Evolutionary conservation across 2,113 vertebrate genomes (phyloP).

Genomic region (Gadus chalcogrammus): DNA sequence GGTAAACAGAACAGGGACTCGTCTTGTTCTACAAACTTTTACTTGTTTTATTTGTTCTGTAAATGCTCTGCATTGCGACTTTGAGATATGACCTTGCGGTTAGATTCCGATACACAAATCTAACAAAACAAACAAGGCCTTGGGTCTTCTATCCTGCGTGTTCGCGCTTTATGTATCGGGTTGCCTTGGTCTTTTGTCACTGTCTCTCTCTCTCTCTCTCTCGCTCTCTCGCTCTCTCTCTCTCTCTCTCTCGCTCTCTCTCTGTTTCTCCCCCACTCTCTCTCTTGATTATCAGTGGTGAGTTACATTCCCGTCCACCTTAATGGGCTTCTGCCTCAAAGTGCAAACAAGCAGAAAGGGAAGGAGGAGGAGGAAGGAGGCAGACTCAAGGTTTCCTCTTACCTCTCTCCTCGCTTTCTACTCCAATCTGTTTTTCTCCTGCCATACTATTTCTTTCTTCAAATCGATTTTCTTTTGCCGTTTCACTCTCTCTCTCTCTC

Average conservation of each 20-base stretch:
- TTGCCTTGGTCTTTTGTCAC: background rate
- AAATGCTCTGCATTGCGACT: conserved; percentile 36
- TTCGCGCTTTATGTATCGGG: background rate
- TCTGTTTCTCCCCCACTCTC: conserved; percentile 24
- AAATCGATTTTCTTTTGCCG: conserved; percentile 4
- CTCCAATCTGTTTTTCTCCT: background rate
- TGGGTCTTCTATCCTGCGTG: conserved; percentile 36
- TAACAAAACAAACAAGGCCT: conserved; percentile 44
- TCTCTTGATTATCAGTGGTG: conserved; percentile 78
- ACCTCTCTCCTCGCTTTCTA: conserved; percentile 28
- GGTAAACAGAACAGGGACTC: conserved; percentile 9
- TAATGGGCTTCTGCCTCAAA: conserved; percentile 75
- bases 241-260: background rate
- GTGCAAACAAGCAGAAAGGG: conserved; percentile 75
- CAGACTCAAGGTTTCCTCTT: conserved; percentile 52
- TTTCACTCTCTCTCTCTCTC: background rate
- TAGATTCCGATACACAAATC: conserved; percentile 38
- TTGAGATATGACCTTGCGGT: conserved; percentile 39
- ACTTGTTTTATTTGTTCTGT: conserved; percentile 38
- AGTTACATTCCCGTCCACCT: conserved; percentile 76
- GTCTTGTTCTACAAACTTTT: background rate
- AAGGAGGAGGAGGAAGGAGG: conserved; percentile 50
- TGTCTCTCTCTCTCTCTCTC: conserved; percentile 3
- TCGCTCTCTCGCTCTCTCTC: no score
- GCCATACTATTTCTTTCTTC: conserved; percentile 8